These are phyloP conservation scores for Punctoribates punctum DNA, from an alignment of 2,888 invertebrate species.

Conservation along the genomic window DNA sequence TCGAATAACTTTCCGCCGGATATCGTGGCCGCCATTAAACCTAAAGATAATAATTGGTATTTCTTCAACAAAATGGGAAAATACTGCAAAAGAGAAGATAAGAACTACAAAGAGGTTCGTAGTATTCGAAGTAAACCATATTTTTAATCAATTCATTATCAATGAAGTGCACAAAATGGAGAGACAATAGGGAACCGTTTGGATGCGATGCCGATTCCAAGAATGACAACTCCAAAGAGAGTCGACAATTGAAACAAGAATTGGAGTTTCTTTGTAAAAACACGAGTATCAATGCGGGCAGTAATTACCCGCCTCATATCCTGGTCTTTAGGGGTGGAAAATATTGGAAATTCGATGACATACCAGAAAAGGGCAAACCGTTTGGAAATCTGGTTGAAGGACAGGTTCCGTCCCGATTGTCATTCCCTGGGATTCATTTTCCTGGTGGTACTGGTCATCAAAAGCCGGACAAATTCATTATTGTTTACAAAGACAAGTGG, in stretches of 20 bases:
- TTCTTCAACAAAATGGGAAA: conserved; percentile 7
- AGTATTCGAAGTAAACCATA: not conserved
- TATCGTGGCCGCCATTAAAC: conserved; percentile 31
- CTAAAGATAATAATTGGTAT: not conserved
- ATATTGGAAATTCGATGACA: conserved; percentile 25
- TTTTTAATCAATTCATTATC: not conserved
- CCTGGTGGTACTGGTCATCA: conserved; percentile 7
- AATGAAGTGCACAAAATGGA: conserved; percentile 2
- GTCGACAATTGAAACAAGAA: not conserved
- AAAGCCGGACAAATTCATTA: not conserved
- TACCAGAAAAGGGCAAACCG: not conserved
- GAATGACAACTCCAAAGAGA: not conserved
- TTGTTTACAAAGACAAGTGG: conserved; percentile 18
- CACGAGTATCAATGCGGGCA: not conserved
- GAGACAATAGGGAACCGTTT: not conserved
- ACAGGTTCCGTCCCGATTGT: not conserved
- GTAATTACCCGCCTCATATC: conserved; percentile 7
- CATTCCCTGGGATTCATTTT: conserved; percentile 16
- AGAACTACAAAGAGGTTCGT: not conserved
- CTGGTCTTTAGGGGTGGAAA: conserved; percentile 23
- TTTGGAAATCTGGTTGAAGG: conserved; percentile 16
- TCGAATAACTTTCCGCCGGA: conserved; percentile 8
- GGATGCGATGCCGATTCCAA: not conserved
- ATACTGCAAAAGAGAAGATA: conserved; percentile 4
- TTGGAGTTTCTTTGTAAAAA: conserved; percentile 7